A percentile compares a stretch with the other conserved stretches of the same genome.
Evolutionary conservation across 2,797 vertebrate genomes (phyloP).

Genomic region (Tachyglossus aculeatus): DNA sequence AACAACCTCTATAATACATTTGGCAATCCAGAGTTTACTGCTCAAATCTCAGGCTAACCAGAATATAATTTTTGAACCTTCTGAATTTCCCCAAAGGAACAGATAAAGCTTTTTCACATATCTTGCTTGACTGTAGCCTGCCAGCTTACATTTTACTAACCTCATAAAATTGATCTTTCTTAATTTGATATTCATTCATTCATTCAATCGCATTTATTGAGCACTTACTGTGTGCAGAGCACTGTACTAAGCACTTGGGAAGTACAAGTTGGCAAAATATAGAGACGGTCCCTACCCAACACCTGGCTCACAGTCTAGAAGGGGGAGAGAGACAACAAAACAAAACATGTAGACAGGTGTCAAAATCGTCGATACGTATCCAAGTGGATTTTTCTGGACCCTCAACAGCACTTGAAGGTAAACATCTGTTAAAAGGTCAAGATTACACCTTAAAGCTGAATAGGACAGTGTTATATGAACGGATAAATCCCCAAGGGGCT

Average conservation of each 20-base stretch:
- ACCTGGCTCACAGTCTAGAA: too few species aligned
- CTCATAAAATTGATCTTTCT: not conserved
- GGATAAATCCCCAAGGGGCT: constrained; percentile 20
- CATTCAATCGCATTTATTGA: too few species aligned
- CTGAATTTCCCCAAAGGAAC: constrained; percentile 15
- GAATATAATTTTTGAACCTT: not conserved
- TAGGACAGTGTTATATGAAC: constrained; percentile 5
- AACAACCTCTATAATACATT: not conserved
- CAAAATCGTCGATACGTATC: too few species aligned
- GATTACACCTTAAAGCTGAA: constrained; percentile 41
- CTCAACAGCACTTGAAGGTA: not conserved
- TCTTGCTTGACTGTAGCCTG: not conserved
- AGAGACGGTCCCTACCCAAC: too few species aligned
- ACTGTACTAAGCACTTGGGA: too few species aligned
- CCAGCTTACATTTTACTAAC: not conserved
- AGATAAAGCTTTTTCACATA: not conserved
- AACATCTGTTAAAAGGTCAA: constrained; percentile 40
- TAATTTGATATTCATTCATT: constrained; percentile 6
- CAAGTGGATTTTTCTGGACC: not conserved
- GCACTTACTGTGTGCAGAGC: too few species aligned
- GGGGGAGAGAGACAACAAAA: too few species aligned
- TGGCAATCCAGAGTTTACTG: not conserved
- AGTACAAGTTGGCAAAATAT: too few species aligned
- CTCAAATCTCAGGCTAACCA: too few species aligned
- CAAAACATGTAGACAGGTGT: too few species aligned